phyloP scores from a whole-genome alignment of 2,797 vertebrate species.

The Tiaroga cobitis region DNA sequence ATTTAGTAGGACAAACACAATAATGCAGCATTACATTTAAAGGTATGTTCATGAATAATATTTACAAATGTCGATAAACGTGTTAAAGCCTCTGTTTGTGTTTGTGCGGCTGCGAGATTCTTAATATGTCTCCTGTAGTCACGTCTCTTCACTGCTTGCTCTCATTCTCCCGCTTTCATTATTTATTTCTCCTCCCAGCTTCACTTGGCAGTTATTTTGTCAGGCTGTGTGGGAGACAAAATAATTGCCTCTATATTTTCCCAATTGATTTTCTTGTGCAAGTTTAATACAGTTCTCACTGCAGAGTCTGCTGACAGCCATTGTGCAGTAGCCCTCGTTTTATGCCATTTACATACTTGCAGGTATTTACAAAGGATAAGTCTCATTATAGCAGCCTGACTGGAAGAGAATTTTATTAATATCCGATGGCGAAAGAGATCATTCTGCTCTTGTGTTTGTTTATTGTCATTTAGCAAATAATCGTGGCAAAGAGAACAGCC shows the following conservation, averaged over 20 bases:
- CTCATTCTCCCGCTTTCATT: constrained; percentile 55
- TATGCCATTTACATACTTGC: constrained; percentile 43
- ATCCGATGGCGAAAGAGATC: neutral
- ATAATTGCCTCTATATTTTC: constrained; percentile 85
- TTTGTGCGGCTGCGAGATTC: constrained; percentile 7
- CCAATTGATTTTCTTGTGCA: constrained; percentile 78
- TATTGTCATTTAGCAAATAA: constrained; percentile 39
- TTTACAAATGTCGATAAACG: constrained; percentile 32
- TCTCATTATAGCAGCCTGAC: constrained; percentile 47
- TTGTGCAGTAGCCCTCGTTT: constrained; percentile 51
- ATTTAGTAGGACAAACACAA: neutral
- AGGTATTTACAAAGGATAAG: constrained; percentile 37
- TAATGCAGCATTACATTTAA: neutral
- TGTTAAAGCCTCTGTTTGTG: constrained; percentile 41
- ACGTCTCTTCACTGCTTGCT: constrained; percentile 43
- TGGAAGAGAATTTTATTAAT: constrained; percentile 23
- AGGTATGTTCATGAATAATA: neutral
- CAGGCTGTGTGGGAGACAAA: constrained; percentile 79
- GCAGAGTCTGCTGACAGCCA: constrained; percentile 70
- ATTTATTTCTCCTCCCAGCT: constrained; percentile 61
- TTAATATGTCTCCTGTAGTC: constrained; percentile 29
- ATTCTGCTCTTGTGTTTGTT: constrained; percentile 25
- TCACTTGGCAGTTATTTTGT: constrained; percentile 74
- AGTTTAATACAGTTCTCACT: constrained; percentile 77
- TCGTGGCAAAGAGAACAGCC: neutral